Evolutionary conservation across 2,797 vertebrate genomes (phyloP), one percentile per base, ranked within the genome.

Genomic region (Gymnoscopelus braueri): DNA sequence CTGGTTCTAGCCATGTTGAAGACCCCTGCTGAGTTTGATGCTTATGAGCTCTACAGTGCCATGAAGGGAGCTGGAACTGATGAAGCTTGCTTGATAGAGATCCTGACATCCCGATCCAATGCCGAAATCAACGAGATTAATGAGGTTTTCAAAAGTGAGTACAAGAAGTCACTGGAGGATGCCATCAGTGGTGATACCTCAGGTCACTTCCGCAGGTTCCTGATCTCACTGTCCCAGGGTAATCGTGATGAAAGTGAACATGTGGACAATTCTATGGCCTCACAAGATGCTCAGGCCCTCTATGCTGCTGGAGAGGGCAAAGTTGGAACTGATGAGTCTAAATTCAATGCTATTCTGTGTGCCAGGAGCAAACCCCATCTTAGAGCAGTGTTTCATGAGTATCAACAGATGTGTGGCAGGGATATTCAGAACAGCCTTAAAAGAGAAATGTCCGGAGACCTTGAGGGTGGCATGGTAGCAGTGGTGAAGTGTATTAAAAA

Each of bases 51-150:
- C 84, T 83, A 95, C 78, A 94, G 93, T 3, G 95, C 97, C 65
- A 96, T 99, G 82, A 98, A 99, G 98, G 98, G 98, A 0, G 95
- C 95, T 8, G 98, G 98, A 80, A 99, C 98, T 0, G 98, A 99
- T 65, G 97, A 99, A 86, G 96, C 96, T 55, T 99, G 98, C 84
- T 93, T 99, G 74, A 98, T 99, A 60, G 98, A 99, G 92, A 97
- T 99, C 89, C 85, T 99, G 52, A 93, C 97, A 24, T 99, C 98
- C 51, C 96, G 97, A 62, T 95, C 92, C 74, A 99, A 99, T 0
- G 89, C 89, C 2, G 95, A 98, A 85, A 96, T 99, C 87, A 94
- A 78, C 62, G 95, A 97, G 79, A 94, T 99, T 89, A 95, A 19
- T 87, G 91, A 89, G 52, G 49, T 95, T 82, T 98, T 95, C 91